Conservation (phyloP, 2,113 vertebrate species). For the Addax nasomaculatus region DNA sequence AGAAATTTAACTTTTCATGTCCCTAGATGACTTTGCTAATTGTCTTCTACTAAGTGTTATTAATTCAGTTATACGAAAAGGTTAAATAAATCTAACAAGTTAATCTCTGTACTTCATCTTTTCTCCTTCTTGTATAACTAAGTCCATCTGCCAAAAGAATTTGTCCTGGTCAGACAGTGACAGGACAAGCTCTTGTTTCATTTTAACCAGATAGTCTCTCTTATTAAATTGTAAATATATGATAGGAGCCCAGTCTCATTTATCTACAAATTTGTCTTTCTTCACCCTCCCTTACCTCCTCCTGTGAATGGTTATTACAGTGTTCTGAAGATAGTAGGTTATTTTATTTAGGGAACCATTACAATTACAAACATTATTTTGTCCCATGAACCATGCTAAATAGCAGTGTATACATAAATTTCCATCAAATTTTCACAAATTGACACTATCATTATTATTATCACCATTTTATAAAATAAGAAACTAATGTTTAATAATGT, state of each 20-base stretch:
- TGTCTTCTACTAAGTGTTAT: background rate
- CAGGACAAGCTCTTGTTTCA: background rate
- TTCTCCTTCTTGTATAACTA: background rate
- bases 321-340: background rate
- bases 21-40: background rate
- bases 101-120: background rate
- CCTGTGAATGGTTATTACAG: background rate
- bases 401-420: background rate
- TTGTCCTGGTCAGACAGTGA: background rate
- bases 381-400: background rate
- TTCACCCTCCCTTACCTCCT: background rate
- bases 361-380: background rate
- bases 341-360: background rate
- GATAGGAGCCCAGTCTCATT: background rate
- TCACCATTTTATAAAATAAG: background rate
- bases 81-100: background rate
- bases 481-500: background rate
- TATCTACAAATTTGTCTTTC: background rate
- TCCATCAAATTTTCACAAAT: background rate
- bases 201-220: background rate
- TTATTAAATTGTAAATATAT: background rate
- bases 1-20: background rate
- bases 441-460: background rate
- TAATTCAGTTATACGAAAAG: background rate
- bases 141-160: background rate